Evolutionary conservation across 2,113 vertebrate species (phyloP).

Genomic region (Syrmaticus mikado): DNA sequence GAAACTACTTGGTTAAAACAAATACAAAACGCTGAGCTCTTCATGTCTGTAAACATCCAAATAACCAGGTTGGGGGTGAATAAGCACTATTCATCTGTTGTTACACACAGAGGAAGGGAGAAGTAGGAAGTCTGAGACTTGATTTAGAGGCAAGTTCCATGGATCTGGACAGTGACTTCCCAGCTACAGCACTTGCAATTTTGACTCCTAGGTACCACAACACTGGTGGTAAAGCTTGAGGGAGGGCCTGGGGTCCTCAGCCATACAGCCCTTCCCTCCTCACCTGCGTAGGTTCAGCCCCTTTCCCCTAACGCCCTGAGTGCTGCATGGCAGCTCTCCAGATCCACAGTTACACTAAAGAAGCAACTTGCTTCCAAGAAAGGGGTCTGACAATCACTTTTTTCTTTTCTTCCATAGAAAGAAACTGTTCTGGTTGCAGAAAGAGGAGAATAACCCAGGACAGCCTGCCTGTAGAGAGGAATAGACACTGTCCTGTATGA

Average conservation of each 20-base stretch:
- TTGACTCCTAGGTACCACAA: not conserved
- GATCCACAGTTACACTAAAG: not conserved
- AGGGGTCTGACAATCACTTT: not conserved
- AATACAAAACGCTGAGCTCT: not conserved
- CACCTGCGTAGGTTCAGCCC: accelerated
- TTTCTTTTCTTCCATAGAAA: not conserved
- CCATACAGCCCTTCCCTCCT: not conserved
- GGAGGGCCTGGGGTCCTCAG: not conserved
- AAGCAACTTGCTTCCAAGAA: not conserved
- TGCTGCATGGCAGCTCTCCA: accelerated
- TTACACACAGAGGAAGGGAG: not conserved
- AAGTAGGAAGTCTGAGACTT: not conserved
- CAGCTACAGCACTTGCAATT: not conserved
- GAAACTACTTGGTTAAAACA: not conserved
- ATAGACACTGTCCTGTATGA: accelerated
- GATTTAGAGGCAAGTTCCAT: no score
- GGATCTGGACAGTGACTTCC: not conserved
- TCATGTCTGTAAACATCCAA: not conserved
- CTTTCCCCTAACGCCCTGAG: not conserved
- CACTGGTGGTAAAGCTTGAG: not conserved
- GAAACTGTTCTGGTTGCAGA: not conserved
- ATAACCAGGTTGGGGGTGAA: not conserved
- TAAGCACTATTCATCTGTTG: not conserved
- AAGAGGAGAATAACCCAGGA: not conserved
- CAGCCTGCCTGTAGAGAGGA: not conserved